A percentile compares a stretch with the other conserved stretches of the same genome.
phyloP scores from a whole-genome alignment of 2,888 invertebrate genomes.

The Deladenus siricidicola region DNA sequence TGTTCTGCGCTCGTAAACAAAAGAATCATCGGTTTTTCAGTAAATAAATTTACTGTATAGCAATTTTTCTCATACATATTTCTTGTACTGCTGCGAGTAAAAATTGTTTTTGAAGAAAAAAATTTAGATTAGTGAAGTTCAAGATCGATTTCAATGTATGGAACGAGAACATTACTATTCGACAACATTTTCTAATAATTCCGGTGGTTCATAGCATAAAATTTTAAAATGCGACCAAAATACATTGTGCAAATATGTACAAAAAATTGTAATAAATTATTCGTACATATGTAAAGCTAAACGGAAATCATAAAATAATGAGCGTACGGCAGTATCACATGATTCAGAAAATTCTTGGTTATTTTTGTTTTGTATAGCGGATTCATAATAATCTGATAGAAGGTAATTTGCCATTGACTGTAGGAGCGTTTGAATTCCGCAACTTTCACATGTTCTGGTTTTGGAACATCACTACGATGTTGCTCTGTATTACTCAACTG shows the following conservation, averaged over 20 bases:
- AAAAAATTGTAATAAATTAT: too few relatives aligned
- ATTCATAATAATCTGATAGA: conserved; percentile 45
- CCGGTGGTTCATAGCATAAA: too few relatives aligned
- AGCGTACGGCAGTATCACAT: conserved; percentile 46
- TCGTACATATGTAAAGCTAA: conserved; percentile 17
- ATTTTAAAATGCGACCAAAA: too few relatives aligned
- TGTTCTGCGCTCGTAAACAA: too few relatives aligned
- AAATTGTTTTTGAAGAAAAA: too few relatives aligned
- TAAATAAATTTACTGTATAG: neutral
- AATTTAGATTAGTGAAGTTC: neutral
- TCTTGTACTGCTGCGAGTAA: neutral
- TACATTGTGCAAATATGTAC: too few relatives aligned
- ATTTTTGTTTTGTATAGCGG: conserved; percentile 30
- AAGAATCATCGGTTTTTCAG: neutral
- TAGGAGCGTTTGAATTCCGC: conserved; percentile 22
- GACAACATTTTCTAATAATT: too few relatives aligned
- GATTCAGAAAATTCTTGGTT: conserved; percentile 38
- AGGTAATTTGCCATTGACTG: conserved; percentile 41
- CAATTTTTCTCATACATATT: neutral
- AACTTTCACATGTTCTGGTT: neutral
- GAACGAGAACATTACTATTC: neutral
- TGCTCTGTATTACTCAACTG: conserved; percentile 6
- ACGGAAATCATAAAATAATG: conserved; percentile 51
- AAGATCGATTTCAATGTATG: neutral
- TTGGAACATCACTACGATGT: neutral